Evolutionary conservation across 2,888 invertebrate species (phyloP), one percentile per base, ranked within the genome.

Genomic region (Limnephilus marmoratus): DNA sequence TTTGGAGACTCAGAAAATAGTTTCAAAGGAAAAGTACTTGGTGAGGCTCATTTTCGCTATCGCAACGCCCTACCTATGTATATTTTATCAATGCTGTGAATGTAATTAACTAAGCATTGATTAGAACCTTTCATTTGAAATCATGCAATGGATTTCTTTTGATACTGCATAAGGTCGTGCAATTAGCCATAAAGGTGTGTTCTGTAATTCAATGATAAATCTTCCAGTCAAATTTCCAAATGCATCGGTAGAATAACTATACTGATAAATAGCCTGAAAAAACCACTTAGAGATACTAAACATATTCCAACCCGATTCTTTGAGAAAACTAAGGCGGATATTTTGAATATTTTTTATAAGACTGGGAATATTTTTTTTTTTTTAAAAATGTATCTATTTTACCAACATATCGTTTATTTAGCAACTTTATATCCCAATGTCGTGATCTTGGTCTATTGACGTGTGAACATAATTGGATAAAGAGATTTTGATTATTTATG

Each of bases 91-190:
- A 68, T 68, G 68, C 68, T 5, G 68, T 68, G 68, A 68, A 68
- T 68, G 68, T 68, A 68, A 68, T 68, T 68, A 68, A 68, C 68
- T 68, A 68, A 68, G 68, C 68, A 68, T 68, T 68, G 68, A 68
- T 68, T 68, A 24, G 68, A 68, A 68, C 68, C 68, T 68, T 68
- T 68, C 68, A 68, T 68, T 68, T 68, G 68, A 2, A 24, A 68
- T 68, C 68, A 68, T 68, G 68, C 68, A 68, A 68, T 68, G 68
- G 24, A 68, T 68, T 68, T 68, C 68, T 68, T 68, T 68, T 68
- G 68, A 68, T 68, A 68, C 68, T 68, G 24, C 68, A 68, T n/a
- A 68, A 68, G 68, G 68, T 68, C 68, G 68, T 68, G 68, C 68
- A 68, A 68, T 68, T 68, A 68, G 68, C 68, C 68, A 68, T 68